A percentile compares a stretch with the other conserved stretches of the same genome.
Conservation (phyloP, 2,888 invertebrate species). For the Ryuthela nishihirai region DNA sequence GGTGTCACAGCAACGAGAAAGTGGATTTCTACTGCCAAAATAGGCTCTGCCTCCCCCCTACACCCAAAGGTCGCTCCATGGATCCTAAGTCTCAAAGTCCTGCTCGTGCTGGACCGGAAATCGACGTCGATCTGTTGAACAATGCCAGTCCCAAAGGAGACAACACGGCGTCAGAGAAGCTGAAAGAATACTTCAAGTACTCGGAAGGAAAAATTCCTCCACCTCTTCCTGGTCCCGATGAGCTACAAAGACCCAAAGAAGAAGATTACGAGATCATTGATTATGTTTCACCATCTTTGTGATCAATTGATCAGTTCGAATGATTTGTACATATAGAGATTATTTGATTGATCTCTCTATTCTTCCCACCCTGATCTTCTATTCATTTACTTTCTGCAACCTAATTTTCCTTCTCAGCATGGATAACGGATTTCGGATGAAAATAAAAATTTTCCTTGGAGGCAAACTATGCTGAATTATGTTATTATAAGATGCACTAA, state of each 20-base stretch:
- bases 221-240: constrained; percentile 19
- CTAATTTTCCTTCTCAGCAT: too few relatives aligned
- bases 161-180: constrained; percentile 17
- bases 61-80: constrained; percentile 26
- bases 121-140: constrained; percentile 21
- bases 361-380: too few relatives aligned
- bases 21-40: constrained; percentile 33
- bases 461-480: too few relatives aligned
- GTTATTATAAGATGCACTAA: too few relatives aligned
- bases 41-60: constrained; percentile 21
- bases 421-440: too few relatives aligned
- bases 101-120: constrained; percentile 18
- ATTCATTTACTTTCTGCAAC: too few relatives aligned
- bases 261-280: constrained; percentile 36
- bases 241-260: constrained; percentile 24
- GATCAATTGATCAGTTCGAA: not conserved
- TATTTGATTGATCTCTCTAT: too few relatives aligned
- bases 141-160: constrained; percentile 26
- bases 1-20: constrained; percentile 64
- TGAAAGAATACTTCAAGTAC: constrained; percentile 28
- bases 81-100: not conserved
- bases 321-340: too few relatives aligned
- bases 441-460: too few relatives aligned
- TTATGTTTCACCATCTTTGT: constrained; percentile 11
- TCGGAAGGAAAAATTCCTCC: constrained; percentile 5